phyloP scores from a whole-genome alignment of 2,888 invertebrate species.

The Tenthredo distinguenda region DNA sequence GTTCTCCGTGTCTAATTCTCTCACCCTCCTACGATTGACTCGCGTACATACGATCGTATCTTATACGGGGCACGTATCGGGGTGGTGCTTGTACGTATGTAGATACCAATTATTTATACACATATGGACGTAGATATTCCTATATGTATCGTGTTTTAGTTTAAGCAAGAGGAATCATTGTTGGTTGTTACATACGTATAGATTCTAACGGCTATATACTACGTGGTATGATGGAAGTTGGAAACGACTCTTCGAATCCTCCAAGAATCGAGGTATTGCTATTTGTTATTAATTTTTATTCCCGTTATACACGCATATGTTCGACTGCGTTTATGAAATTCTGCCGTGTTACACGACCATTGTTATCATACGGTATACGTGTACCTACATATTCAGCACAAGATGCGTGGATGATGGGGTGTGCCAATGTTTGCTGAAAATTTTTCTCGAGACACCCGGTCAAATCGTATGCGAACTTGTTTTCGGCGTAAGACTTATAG shows the following conservation, averaged over 20 bases:
- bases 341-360: background rate
- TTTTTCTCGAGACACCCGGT: background rate
- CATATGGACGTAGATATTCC: background rate
- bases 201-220: background rate
- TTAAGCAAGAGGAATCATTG: background rate
- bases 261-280: conserved; percentile 36
- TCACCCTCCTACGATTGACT: background rate
- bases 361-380: background rate
- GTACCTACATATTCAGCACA: background rate
- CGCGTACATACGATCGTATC: background rate
- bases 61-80: background rate
- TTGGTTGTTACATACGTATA: background rate
- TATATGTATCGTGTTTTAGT: background rate
- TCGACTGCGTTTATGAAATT: background rate
- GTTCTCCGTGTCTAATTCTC: background rate
- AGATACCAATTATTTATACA: background rate
- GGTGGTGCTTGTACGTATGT: background rate
- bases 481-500: background rate
- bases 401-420: background rate
- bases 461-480: background rate
- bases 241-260: conserved; percentile 26
- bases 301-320: background rate
- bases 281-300: background rate
- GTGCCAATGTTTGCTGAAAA: background rate
- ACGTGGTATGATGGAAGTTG: conserved; percentile 24